These are phyloP conservation scores for Tinamus guttatus DNA, from an alignment of 2,113 vertebrate genomes.

Conservation along the genomic window DNA sequence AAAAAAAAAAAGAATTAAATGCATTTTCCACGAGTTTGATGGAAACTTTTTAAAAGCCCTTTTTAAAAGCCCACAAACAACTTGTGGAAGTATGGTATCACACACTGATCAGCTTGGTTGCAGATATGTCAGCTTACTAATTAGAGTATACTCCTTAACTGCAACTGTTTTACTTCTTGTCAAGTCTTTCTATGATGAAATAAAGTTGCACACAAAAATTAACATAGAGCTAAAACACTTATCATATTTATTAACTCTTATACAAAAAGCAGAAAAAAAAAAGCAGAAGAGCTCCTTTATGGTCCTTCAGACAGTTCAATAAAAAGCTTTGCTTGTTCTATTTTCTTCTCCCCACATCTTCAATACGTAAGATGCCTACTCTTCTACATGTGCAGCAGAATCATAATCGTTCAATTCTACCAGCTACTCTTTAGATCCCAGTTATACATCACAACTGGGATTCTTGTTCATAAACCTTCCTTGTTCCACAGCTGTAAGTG, in stretches of 20 bases:
- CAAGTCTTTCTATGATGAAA: neutral
- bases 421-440: neutral
- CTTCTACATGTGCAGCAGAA: neutral
- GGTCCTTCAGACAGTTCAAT: neutral
- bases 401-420: neutral
- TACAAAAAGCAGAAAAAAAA: neutral
- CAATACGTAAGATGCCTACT: neutral
- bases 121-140: constrained; percentile 58
- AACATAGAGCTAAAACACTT: neutral
- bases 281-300: neutral
- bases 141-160: constrained; percentile 4
- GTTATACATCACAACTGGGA: neutral
- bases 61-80: constrained; percentile 66
- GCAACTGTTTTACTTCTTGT: constrained; percentile 16
- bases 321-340: neutral
- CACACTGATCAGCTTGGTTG: constrained; percentile 26
- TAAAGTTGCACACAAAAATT: neutral
- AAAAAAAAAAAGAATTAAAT: constrained; percentile 33
- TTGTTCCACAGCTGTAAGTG: neutral
- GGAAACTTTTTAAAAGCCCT: constrained; percentile 55
- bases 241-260: neutral
- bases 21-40: constrained; percentile 23
- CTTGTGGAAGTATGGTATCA: neutral
- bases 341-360: neutral
- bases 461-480: neutral